Base-by-base conservation (phyloP, 2,797 vertebrate species). In the Clarias pachynema region DNA sequence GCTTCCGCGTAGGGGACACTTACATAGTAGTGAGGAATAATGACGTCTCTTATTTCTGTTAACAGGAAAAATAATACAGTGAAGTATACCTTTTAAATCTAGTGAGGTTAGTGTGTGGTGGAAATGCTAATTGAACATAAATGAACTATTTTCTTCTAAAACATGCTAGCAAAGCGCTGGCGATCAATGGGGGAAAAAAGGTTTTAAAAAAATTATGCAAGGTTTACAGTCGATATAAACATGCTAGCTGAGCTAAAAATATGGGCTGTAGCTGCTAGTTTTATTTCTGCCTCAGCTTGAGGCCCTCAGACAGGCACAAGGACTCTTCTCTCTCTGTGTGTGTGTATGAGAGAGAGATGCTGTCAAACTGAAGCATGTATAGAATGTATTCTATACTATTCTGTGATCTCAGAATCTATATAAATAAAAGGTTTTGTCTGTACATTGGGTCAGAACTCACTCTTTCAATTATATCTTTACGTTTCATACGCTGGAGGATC, bases 331-430 rank as follows among this genome's bases (percentile, higher is more conserved):
- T 24, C 22, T 72, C 22, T 72, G 44, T 44, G 44, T 44, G 44
- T 40, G 37, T 40, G 26, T 29, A 14, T 31, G 20, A 10, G 44
- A 49, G 44, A 49, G 44, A 49, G 10, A 49, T 34, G 5, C 49
- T 88, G 80, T 85, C 20, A 63, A 84, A 90, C 86, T 89, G 79
- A 80, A 34, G 31, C 31, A 34, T 34, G 31, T 34, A 34, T 34
- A 34, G 34, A 37, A 1, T 66, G 81, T 72, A 34, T 34, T 34
- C 31, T 34, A 34, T 34, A 34, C 31, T 34, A 34, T 34, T 34
- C 31, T 34, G 31, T 34, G 31, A 34, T 34, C 1, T 34, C 3
- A 34, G 31, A 34, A 34, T 34, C 31, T 34, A 34, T 34, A 34
- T 34, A 34, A 34, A 34, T 34, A 34, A 34, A 34, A 34, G 31